Evolutionary conservation across 2,113 vertebrate genomes (phyloP).

Genomic region (Azemiops feae): DNA sequence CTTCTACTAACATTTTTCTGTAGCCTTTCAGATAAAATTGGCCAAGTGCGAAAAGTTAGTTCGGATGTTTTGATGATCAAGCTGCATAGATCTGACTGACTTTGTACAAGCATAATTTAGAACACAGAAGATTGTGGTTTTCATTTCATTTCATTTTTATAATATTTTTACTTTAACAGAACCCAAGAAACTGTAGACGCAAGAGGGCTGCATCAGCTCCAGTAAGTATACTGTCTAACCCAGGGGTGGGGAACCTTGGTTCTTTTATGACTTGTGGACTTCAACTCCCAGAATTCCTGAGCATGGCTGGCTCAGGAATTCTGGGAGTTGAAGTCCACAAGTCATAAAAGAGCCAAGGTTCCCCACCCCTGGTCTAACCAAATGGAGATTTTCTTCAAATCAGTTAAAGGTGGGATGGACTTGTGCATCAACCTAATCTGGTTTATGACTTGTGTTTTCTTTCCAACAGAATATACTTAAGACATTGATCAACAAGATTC

Average conservation of each 20-base stretch:
- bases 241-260: no score
- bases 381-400: background rate
- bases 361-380: no score
- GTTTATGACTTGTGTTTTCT: background rate
- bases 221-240: background rate
- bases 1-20: background rate
- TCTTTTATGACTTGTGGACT: no score
- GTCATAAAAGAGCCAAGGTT: no score
- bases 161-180: background rate
- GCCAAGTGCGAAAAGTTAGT: background rate
- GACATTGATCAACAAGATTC: background rate
- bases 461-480: background rate
- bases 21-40: background rate
- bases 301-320: no score
- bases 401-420: background rate
- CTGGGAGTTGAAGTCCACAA: no score
- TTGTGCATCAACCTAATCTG: background rate
- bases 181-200: background rate
- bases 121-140: background rate
- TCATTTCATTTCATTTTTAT: background rate
- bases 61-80: background rate
- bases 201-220: background rate
- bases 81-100: background rate
- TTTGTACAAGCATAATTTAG: background rate
- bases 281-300: no score